Base-by-base conservation (phyloP, 2,888 invertebrate species). In the Chromoteleia sp. region DNA sequence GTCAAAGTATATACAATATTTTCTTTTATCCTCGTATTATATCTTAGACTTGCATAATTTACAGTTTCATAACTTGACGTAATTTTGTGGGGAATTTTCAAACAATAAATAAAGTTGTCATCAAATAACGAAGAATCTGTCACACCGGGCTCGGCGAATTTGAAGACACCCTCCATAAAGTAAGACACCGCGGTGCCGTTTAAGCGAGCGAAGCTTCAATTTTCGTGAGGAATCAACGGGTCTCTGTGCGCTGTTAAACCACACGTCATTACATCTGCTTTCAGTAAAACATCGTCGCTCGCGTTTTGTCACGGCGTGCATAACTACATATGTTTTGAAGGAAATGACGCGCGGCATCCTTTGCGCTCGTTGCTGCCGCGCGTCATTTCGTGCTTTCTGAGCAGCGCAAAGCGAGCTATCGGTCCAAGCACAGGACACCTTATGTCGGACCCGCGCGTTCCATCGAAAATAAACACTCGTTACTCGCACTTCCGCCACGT, bases 321-420 rank as follows among this genome's bases (percentile, higher is more conserved):
- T 74, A 61, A 74, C 54, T 74, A 63, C 63, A 65, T 56, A 74
- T 74, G 74, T 74, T 65, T 73, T 63, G 56, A 29, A 39, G 45
- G 74, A 74, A 74, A 74, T 63, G 74, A 74, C 39, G 63, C 63
- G 74, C 74, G 74, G 73, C 63, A 61, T 61, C 63, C 74, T 74
- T 74, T 74, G 63, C 63, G 63, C 65, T 74, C 63, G 56, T 56
- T 63, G 17, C 65, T 33, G 74, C 39, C 48, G 56, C 41, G 63
- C 33, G 63, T 39, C 63, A 74, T 65, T 74, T 41, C 63, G 21
- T 5, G 8, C 29, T 45, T 45, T 65, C 48, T 30, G 59, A 73
- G 41, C 19, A 25, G 56, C 45, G 54, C 25, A 65, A 74, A 74
- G 56, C 56, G 56, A 74, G 45, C 65, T 74, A 74, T 74, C 63